phyloP scores from a whole-genome alignment of 2,113 vertebrate species.

The Pseudorectes ferrugineus region DNA sequence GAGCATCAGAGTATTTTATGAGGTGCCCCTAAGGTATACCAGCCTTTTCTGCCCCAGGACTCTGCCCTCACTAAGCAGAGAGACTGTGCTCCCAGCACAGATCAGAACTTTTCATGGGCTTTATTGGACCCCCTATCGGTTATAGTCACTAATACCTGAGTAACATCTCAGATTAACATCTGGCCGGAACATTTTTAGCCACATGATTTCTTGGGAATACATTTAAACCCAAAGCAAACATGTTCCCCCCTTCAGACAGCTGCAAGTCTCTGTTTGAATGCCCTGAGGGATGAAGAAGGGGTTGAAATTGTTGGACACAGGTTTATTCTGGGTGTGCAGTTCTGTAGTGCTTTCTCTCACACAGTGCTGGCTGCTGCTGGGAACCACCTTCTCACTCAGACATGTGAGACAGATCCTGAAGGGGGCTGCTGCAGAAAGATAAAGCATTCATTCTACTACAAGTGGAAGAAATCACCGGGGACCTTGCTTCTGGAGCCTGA shows the following conservation, averaged over 20 bases:
- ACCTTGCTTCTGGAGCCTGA: not conserved
- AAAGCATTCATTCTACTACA: not conserved
- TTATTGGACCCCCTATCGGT: not conserved
- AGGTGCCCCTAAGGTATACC: not conserved
- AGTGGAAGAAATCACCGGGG: not conserved
- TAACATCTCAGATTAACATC: not conserved
- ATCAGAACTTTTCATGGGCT: not conserved
- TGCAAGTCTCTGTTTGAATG: not conserved
- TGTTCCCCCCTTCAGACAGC: not conserved
- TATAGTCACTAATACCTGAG: not conserved
- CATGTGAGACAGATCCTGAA: not conserved
- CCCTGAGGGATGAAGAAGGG: not conserved
- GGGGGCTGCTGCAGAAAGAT: not conserved
- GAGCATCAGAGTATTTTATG: not conserved
- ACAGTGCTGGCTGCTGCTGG: not conserved
- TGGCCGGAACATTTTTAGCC: not conserved
- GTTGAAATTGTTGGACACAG: accelerated
- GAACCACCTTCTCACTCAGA: not conserved
- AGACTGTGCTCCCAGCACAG: not conserved
- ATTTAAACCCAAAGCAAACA: not conserved
- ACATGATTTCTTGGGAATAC: not conserved
- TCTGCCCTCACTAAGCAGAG: not conserved
- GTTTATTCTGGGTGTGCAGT: not conserved
- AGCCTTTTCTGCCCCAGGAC: not conserved
- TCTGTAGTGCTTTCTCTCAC: not conserved